These are phyloP conservation scores for Drosophila cracens DNA, from an alignment of 2,888 invertebrate genomes.

Conservation along the genomic window DNA sequence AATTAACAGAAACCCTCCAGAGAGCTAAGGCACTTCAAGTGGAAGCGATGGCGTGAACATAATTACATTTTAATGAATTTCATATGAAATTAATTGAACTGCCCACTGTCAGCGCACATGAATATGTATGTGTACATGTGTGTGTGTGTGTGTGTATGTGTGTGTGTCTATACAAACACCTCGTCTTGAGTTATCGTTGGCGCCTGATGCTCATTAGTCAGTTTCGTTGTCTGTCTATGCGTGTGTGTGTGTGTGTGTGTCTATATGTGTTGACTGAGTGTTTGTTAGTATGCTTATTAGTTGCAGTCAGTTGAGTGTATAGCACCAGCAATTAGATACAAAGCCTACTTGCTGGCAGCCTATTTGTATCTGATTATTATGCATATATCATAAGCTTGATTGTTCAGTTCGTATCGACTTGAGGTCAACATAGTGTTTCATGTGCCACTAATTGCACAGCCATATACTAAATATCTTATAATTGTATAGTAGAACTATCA, in stretches of 20 bases:
- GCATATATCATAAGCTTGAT: conserved; percentile 15
- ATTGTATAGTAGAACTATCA: conserved; percentile 22
- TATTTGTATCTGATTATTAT: conserved; percentile 12
- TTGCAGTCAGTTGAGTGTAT: conserved; percentile 39
- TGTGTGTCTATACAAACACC: conserved; percentile 5
- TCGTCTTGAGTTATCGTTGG: conserved; percentile 5
- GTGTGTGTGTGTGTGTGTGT: background rate
- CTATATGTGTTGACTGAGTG: conserved; percentile 19
- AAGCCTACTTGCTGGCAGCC: conserved; percentile 11
- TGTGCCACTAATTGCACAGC: conserved; percentile 64
- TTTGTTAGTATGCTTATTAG: conserved; percentile 56
- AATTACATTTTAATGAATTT: conserved; percentile 6
- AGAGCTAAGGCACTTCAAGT: background rate
- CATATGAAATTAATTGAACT: background rate
- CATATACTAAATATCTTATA: background rate
- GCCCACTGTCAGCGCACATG: conserved; percentile 24
- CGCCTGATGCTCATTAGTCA: conserved; percentile 19
- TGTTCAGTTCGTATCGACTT: conserved; percentile 31
- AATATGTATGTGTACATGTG: background rate
- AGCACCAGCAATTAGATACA: conserved; percentile 37
- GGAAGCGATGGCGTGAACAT: background rate
- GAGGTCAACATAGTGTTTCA: conserved; percentile 67
- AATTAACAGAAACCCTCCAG: background rate
- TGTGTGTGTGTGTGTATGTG: background rate
- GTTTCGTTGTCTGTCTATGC: background rate